Base-by-base conservation (phyloP, 1,140 invertebrate genomes). In the Chelonus insularis region DNA sequence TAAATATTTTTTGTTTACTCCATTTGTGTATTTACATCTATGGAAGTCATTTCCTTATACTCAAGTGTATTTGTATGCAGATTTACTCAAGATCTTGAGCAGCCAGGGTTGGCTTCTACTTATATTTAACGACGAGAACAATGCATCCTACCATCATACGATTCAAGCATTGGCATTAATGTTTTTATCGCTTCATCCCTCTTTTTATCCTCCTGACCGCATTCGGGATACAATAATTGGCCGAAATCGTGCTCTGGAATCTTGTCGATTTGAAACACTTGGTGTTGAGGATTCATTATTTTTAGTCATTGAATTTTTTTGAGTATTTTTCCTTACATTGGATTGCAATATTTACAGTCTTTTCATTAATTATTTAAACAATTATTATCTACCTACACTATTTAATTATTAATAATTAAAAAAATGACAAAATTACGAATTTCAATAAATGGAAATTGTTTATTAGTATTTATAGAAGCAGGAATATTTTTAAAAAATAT, bases 31-130 rank as follows among this genome's bases (percentile, higher is more conserved):
- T 71, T 68, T 71, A 71, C 71, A 68, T 71, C 70, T 71, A 70
- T 66, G 71, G 68, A 68, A 48, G n/a, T 68, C 68, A 71, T 71
- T 69, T 68, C 64, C 68, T 71, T 70, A 68, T 48, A 54, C 69
- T 36, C 43, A 34, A 37, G 11, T 45, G 55, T 43, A 36, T 57
- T 57, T 57, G 55, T 57, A 57, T 57, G 55, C 39, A 57, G 55
- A 57, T 57, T 18, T n/a, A 8, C 54, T 12, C 37, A 56, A 57
- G 12, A 18, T 14, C 18, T 39, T 56, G 7, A n/a, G 21, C 23
- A 32, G 9, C 25, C 29, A 4, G 2, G 4, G 16, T 18, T 41
- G 4, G 14, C 25, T 9, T 8, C 12, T 43, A 52, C 37, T 45
- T 56, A 45, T n/a, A 56, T 56, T 48, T 48, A 62, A 52, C 50